Base-by-base conservation (phyloP, 2,113 vertebrate genomes). In the Orthonyx spaldingii region DNA sequence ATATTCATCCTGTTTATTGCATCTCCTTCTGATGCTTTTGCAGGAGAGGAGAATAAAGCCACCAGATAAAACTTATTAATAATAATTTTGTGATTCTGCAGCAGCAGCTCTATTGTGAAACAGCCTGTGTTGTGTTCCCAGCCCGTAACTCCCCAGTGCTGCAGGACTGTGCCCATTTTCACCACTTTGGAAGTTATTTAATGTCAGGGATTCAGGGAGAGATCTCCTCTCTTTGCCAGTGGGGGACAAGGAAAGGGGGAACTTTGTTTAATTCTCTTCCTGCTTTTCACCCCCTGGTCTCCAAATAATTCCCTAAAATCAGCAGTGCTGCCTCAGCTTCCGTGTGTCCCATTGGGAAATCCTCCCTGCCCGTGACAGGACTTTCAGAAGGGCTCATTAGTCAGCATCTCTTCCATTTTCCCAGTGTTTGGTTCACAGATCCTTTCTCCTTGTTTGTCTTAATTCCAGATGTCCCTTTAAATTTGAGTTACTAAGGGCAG, bases 1-100 rank as follows among this genome's bases (percentile, higher is more conserved):
- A 93, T 86, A 91, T 71, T 72, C 64, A 68, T 93, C 76, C 42
- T 83, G 65, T 96, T 95, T 95, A 90, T 96, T 96, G 35, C 71
- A 46, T n/a, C 63, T 77, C 26, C 70, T 87, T 69, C 49, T 72
- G 78, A 33, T 56, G 33, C 46, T 53, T 85, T 82, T 69, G n/a
- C 57, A 87, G 44, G 35, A 33, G 79, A 75, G 44, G 50, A 71
- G 50, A 87, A 90, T 30, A 83, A 91, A 91, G n/a, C 32, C 30
- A 53, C 39, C 70, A 82, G 87, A 57, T 87, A 91, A 41, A 57
- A 68, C 37, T 86, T n/a, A n/a, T 92, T 93, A 94, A 83, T 89
- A 47, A 49, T 35, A 13, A 18, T 41, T 63, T 77, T 47, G 41
- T 81, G 76, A 23, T 49, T 74, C 55, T 87, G n/a, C 39, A 70